Conservation (phyloP, 2,797 vertebrate genomes). For the Gastrophryne carolinensis region DNA sequence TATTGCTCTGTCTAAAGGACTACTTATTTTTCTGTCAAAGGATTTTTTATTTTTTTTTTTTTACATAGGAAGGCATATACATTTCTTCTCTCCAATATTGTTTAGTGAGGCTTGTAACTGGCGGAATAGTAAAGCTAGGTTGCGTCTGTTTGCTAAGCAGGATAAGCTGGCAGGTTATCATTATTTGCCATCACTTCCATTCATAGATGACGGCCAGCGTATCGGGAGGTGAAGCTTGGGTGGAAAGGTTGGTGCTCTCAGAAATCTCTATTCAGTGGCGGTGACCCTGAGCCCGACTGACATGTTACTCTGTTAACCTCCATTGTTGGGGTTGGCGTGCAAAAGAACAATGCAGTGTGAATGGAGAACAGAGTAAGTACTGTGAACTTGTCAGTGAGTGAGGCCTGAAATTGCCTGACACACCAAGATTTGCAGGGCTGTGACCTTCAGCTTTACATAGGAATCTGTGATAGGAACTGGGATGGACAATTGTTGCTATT, state of each 20-base stretch:
- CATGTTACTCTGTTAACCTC: constrained; percentile 24
- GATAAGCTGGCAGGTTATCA: too few relatives aligned
- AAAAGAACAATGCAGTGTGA: constrained; percentile 22
- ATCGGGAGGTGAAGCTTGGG: not conserved
- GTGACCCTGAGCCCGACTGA: constrained; percentile 10
- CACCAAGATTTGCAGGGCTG: constrained; percentile 1
- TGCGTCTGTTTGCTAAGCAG: too few relatives aligned
- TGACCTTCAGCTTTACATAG: not conserved
- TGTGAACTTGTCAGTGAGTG: constrained; percentile 20
- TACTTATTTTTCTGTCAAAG: too few relatives aligned
- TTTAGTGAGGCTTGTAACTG: too few relatives aligned
- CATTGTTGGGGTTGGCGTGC: constrained; percentile 17
- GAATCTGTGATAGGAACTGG: not conserved
- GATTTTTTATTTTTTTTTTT: too few relatives aligned
- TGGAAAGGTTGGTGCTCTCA: not conserved
- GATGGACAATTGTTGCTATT: not conserved
- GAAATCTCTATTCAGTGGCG: constrained; percentile 1
- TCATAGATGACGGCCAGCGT: too few relatives aligned
- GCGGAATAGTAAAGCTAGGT: too few relatives aligned
- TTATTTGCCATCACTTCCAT: too few relatives aligned
- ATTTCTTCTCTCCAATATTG: too few relatives aligned
- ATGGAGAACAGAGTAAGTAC: constrained; percentile 17
- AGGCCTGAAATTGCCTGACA: constrained; percentile 5
- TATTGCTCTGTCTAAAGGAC: too few relatives aligned
- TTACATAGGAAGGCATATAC: too few relatives aligned